Evolutionary conservation across 1,140 invertebrate genomes (phyloP).

Genomic region (Lethrus apterus): DNA sequence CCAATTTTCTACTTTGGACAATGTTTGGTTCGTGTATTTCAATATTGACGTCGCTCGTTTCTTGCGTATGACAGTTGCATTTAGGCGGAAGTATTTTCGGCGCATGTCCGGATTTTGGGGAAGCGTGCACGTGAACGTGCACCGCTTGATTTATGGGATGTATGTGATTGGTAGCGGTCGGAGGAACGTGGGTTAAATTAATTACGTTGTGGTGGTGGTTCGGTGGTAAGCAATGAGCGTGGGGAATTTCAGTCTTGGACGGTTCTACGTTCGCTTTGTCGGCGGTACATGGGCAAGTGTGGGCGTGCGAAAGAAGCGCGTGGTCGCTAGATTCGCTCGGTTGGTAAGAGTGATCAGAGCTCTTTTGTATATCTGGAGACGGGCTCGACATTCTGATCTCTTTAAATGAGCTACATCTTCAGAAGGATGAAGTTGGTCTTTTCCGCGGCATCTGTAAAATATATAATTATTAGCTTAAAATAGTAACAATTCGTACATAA

Average conservation of each 20-base stretch:
- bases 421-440: too few species aligned
- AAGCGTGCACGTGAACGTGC: constrained; percentile 30
- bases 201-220: constrained; percentile 25
- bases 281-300: constrained; percentile 29
- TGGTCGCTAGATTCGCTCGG: constrained; percentile 35
- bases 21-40: constrained; percentile 18
- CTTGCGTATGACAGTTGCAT: constrained; percentile 30
- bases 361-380: constrained; percentile 31
- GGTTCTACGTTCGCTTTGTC: constrained; percentile 21
- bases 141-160: constrained; percentile 29
- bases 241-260: constrained; percentile 22
- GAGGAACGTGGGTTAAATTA: constrained; percentile 19
- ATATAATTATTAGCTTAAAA: too few species aligned
- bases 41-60: constrained; percentile 21
- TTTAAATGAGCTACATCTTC: constrained; percentile 8
- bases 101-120: constrained; percentile 24
- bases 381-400: constrained; percentile 31
- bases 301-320: constrained; percentile 25
- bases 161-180: constrained; percentile 21
- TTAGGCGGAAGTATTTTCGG: constrained; percentile 16
- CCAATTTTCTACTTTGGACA: constrained; percentile 28
- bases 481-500: too few species aligned
- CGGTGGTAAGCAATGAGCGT: constrained; percentile 17
- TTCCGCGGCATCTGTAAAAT: too few species aligned
- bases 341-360: constrained; percentile 31